A percentile compares a stretch with the other conserved stretches of the same genome.
Conservation (phyloP, 1,140 invertebrate species). For the Macrocentrus cingulum region DNA sequence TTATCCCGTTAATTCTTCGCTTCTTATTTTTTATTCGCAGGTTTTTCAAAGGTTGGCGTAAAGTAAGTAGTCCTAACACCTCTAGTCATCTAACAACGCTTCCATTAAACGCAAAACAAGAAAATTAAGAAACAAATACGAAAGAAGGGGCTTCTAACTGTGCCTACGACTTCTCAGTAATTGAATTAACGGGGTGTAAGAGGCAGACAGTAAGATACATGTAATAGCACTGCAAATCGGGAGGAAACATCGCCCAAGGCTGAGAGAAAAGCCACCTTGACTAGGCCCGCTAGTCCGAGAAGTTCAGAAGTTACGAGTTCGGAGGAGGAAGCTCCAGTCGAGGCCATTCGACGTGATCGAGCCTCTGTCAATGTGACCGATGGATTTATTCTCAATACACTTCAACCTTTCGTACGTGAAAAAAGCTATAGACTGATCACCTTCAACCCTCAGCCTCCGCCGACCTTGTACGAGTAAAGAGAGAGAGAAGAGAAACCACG, state of each 20-base stretch:
- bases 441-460: constrained; percentile 49
- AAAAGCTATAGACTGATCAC: constrained; percentile 54
- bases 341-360: constrained; percentile 38
- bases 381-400: constrained; percentile 39
- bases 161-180: constrained; percentile 32
- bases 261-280: constrained; percentile 35
- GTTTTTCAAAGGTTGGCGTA: constrained; percentile 43
- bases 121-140: constrained; percentile 19
- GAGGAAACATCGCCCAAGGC: constrained; percentile 18
- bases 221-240: constrained; percentile 13
- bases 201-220: background rate
- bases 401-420: constrained; percentile 50
- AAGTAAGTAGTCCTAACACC: constrained; percentile 47
- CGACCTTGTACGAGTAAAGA: no score
- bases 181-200: background rate
- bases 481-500: no score
- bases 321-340: constrained; percentile 39
- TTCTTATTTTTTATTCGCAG: constrained; percentile 40
- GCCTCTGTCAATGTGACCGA: constrained; percentile 26
- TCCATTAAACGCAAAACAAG: constrained; percentile 37
- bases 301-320: constrained; percentile 40
- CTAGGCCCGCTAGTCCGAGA: constrained; percentile 43
- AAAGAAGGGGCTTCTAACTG: constrained; percentile 34
- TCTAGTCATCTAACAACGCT: constrained; percentile 54
- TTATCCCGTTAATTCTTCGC: constrained; percentile 32